Conservation (phyloP, 2,888 invertebrate species). For the Tetrapedia diversipes region DNA sequence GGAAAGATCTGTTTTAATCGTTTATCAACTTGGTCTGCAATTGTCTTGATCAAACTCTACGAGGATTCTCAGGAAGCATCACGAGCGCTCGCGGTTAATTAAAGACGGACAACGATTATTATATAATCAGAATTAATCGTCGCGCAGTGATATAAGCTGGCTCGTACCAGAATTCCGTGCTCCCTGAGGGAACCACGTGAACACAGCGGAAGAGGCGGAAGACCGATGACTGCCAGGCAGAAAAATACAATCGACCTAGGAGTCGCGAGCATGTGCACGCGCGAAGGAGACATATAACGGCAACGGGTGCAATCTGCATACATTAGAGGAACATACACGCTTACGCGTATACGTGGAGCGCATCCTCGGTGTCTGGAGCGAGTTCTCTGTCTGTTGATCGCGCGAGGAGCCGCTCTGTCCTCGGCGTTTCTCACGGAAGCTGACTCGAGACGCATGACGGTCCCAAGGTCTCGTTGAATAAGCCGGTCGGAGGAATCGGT, state of each 20-base stretch:
- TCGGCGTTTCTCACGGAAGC: constrained; percentile 80
- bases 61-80: too few species aligned
- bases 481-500: constrained; percentile 52
- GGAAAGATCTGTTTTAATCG: too few species aligned
- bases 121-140: constrained; percentile 78
- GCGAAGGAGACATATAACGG: constrained; percentile 77
- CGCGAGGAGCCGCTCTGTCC: constrained; percentile 70
- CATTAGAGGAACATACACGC: constrained; percentile 67
- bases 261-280: constrained; percentile 49
- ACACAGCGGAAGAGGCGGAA: constrained; percentile 18
- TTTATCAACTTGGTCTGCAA: too few species aligned
- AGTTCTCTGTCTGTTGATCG: constrained; percentile 12
- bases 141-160: constrained; percentile 67
- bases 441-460: constrained; percentile 68
- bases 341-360: constrained; percentile 20
- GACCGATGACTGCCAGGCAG: neutral
- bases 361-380: constrained; percentile 12
- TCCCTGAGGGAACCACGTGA: neutral
- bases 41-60: too few species aligned
- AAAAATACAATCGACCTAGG: constrained; percentile 17
- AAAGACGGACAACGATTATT: constrained; percentile 69
- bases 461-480: constrained; percentile 76
- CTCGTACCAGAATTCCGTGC: too few species aligned
- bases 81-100: too few species aligned
- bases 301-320: constrained; percentile 80